Evolutionary conservation across 2,797 vertebrate genomes (phyloP).

Genomic region (Gobio occitaniae): DNA sequence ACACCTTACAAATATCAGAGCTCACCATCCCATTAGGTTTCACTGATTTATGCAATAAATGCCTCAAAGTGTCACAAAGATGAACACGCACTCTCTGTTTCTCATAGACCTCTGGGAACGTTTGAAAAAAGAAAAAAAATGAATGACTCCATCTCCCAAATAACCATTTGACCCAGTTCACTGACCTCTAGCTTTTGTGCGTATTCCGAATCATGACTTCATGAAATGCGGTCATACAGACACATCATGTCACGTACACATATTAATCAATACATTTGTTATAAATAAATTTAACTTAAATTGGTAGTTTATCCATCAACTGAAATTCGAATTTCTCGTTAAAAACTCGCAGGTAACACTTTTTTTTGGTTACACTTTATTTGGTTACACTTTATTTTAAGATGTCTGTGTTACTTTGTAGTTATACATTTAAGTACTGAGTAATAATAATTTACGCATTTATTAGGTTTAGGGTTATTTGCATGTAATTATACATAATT

Average conservation of each 20-base stretch:
- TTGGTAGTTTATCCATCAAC: neutral
- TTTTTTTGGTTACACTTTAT: neutral
- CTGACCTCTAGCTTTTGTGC: slow-evolving; percentile 36
- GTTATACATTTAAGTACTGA: no score
- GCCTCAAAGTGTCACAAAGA: neutral
- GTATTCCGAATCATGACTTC: neutral
- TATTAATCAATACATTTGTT: neutral
- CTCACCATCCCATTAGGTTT: slow-evolving; percentile 34
- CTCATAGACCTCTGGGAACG: slow-evolving; percentile 21
- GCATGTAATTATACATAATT: no score
- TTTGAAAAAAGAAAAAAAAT: slow-evolving; percentile 24
- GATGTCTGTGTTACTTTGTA: no score
- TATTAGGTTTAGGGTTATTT: no score
- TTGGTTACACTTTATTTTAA: no score
- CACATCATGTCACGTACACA: neutral
- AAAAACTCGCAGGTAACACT: neutral
- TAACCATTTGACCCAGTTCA: slow-evolving; percentile 52
- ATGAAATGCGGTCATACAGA: neutral
- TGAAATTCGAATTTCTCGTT: neutral
- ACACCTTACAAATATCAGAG: slow-evolving; percentile 46
- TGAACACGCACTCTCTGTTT: neutral
- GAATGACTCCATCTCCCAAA: slow-evolving; percentile 30
- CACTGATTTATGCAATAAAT: slow-evolving; percentile 14
- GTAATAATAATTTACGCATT: no score
- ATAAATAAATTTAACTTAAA: neutral